These are phyloP conservation scores for Lagopus muta DNA, from an alignment of 2,113 vertebrate genomes.

Conservation along the genomic window DNA sequence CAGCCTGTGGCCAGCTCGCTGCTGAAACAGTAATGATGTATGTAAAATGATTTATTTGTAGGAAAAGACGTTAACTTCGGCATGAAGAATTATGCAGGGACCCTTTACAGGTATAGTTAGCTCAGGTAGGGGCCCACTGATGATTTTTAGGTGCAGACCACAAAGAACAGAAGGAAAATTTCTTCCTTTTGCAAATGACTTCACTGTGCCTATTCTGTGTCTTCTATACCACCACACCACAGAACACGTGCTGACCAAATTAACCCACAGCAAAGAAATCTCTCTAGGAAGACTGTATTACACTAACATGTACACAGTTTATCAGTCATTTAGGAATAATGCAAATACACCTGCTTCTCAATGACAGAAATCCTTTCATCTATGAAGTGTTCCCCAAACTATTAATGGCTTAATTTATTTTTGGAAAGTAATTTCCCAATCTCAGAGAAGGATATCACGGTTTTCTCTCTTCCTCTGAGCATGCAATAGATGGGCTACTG, in stretches of 20 bases:
- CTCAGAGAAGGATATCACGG: not conserved
- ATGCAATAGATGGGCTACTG: not conserved
- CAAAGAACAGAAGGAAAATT: not conserved
- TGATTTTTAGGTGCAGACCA: not conserved
- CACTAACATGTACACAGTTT: not conserved
- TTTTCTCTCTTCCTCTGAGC: not conserved
- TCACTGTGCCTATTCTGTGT: not conserved
- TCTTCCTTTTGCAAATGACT: not conserved
- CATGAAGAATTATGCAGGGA: not conserved
- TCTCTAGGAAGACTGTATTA: not conserved
- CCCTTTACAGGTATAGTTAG: not conserved
- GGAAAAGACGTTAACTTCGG: not conserved
- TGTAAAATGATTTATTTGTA: not conserved
- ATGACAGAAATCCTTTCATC: slow-evolving; percentile 47
- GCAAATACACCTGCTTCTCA: slow-evolving; percentile 28
- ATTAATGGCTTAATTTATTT: slow-evolving; percentile 17
- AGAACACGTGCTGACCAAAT: slow-evolving; percentile 8
- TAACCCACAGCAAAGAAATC: slow-evolving; percentile 60
- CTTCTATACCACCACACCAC: slow-evolving; percentile 11
- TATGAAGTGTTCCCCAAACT: slow-evolving; percentile 9
- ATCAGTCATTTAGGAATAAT: slow-evolving; percentile 50
- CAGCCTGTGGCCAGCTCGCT: rapidly evolving
- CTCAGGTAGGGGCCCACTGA: not conserved
- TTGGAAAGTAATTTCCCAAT: not conserved
- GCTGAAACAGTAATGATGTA: not conserved